Base-by-base conservation (phyloP, 2,888 invertebrate genomes). In the Antheraea assamensis region DNA sequence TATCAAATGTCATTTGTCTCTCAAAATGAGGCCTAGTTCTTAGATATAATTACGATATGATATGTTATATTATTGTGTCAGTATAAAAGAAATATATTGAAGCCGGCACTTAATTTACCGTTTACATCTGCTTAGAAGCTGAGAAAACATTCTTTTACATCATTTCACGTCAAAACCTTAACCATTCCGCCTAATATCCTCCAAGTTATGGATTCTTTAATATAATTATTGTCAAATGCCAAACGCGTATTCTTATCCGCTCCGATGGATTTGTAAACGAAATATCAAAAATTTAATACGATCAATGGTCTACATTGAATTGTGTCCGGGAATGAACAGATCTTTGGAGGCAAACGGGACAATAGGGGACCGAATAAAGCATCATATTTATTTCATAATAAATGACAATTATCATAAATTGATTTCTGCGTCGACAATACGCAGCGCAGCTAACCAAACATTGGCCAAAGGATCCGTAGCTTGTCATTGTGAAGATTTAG, bases 401-500 rank as follows among this genome's bases (percentile, higher is more conserved):
- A 92, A 94, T 92, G 94, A 93, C 94, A 94, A 94, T 94, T 94
- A 94, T 91, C 91, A 86, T 93, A 93, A 94, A 94, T 94, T 93
- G 94, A 94, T 93, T 93, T 89, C 86, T 78, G 81, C 83, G 84
- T 85, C 83, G 85, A 94, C 93, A 94, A 95, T 91, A 83, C 87
- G 85, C 88, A 90, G 78, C 83, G 95, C 96, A 96, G 95, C 96
- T 96, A 96, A 96, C 95, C 96, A 96, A 96, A 96, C 95, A 96
- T 95, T 95, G 95, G 95, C 95, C 95, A 95, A 95, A 95, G 92
- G 93, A 92, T 90, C 90, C 93, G 88, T 82, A 83, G 89, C 87
- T 76, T 91, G 90, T 90, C 91, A 91, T 93, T 93, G 92, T 93
- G 85, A 80, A 82, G 84, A 73, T 82, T 81, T 81, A 79, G 78